Conservation (phyloP, 2,888 invertebrate genomes). For the Tenthredo scrophulariae region DNA sequence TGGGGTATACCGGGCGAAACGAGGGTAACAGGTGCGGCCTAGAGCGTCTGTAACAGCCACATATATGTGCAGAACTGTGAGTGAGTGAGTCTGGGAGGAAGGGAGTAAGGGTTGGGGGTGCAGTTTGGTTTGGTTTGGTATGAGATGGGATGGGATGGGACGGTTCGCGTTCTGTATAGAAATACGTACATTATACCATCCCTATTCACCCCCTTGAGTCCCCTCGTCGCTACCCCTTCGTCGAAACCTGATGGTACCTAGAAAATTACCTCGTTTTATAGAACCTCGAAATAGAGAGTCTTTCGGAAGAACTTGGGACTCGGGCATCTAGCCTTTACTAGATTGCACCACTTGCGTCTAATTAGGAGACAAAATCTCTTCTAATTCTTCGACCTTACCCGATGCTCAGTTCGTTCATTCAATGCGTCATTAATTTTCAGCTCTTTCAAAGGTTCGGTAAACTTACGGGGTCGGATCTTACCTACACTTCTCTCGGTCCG, state of each 20-base stretch:
- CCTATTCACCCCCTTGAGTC: constrained; percentile 32
- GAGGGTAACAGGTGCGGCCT: constrained; percentile 74
- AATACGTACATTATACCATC: constrained; percentile 68
- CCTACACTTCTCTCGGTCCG: neutral
- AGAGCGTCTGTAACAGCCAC: constrained; percentile 63
- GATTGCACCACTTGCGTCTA: neutral
- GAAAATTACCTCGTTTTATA: constrained; percentile 16
- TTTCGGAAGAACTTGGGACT: neutral
- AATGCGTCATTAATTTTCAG: neutral
- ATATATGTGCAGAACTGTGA: constrained; percentile 52
- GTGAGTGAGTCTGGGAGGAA: constrained; percentile 6
- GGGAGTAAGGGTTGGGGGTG: constrained; percentile 35
- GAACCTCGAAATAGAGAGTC: neutral
- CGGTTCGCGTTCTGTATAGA: constrained; percentile 62
- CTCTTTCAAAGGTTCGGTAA: neutral
- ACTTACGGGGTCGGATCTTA: too few relatives aligned
- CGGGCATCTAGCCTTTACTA: neutral
- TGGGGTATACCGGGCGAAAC: constrained; percentile 23
- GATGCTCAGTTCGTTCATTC: neutral
- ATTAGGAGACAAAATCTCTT: neutral
- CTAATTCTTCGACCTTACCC: neutral
- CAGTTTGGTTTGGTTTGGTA: neutral
- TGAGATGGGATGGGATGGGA: neutral
- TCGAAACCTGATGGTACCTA: constrained; percentile 34
- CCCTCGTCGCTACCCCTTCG: neutral